phyloP scores from a whole-genome alignment of 2,113 vertebrate genomes.

The Grallaria varia region DNA sequence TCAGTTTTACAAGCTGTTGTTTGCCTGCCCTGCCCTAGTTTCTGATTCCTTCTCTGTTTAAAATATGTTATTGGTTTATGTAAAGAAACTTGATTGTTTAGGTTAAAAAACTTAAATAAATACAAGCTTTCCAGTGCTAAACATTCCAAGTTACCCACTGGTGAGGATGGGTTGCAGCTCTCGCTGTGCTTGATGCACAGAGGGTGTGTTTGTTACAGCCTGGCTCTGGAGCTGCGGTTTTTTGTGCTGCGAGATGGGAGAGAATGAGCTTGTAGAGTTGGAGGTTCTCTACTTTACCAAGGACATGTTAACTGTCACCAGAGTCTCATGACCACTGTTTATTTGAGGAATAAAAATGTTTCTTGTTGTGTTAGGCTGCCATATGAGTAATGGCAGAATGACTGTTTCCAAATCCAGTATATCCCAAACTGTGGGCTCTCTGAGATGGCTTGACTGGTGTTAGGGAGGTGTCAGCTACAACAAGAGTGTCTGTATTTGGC shows the following conservation, averaged over 20 bases:
- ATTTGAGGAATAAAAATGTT: neutral
- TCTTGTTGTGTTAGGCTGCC: neutral
- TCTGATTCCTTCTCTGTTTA: neutral
- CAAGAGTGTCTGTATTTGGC: neutral
- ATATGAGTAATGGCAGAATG: neutral
- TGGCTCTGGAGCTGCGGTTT: neutral
- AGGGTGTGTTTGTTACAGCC: neutral
- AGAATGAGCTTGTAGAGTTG: neutral
- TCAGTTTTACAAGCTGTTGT: neutral
- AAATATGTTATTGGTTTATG: neutral
- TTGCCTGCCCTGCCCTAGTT: neutral
- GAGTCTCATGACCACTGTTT: neutral
- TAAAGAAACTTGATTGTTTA: neutral
- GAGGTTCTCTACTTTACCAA: neutral
- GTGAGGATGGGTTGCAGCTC: neutral
- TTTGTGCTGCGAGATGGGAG: neutral
- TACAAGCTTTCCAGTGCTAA: neutral
- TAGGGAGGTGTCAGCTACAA: neutral
- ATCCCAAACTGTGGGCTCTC: neutral
- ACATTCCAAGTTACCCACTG: neutral
- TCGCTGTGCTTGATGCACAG: accelerated
- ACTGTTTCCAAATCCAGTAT: neutral
- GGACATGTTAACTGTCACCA: neutral
- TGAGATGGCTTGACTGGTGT: neutral
- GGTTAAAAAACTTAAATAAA: neutral